A percentile compares a stretch with the other conserved stretches of the same genome.
These are phyloP conservation scores for Chelonia mydas DNA, from an alignment of 2,797 vertebrate species.

Conservation along the genomic window DNA sequence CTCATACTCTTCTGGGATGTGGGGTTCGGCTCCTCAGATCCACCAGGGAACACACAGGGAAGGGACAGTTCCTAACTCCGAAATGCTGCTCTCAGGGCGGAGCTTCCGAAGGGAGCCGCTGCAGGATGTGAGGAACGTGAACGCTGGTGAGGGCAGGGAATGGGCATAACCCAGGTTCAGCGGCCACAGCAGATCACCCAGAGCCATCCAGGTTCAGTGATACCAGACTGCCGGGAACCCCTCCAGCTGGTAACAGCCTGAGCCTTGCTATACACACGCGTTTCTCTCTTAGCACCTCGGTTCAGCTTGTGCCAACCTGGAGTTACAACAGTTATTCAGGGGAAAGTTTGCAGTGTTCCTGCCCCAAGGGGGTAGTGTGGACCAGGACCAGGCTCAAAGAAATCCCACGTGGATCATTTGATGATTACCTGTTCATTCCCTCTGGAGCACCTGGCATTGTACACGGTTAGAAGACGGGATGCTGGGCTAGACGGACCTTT, in stretches of 20 bases:
- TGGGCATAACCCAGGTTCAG: neutral
- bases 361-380: too few species aligned
- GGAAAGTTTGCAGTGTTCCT: neutral
- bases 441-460: too few species aligned
- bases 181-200: accelerated
- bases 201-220: neutral
- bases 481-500: too few species aligned
- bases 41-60: neutral
- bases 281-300: neutral
- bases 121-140: neutral
- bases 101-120: neutral
- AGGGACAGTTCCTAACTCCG: neutral
- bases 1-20: accelerated
- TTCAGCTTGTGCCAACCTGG: neutral
- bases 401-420: too few species aligned
- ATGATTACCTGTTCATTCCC: too few species aligned
- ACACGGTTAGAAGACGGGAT: too few species aligned
- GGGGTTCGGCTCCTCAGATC: neutral
- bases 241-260: neutral
- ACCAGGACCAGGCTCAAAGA: too few species aligned
- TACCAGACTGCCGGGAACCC: too few species aligned
- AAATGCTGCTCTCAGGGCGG: neutral
- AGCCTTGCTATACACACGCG: too few species aligned
- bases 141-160: neutral
- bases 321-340: neutral